phyloP scores from a whole-genome alignment of 2,113 vertebrate species.

The Callopanchax toddi region DNA sequence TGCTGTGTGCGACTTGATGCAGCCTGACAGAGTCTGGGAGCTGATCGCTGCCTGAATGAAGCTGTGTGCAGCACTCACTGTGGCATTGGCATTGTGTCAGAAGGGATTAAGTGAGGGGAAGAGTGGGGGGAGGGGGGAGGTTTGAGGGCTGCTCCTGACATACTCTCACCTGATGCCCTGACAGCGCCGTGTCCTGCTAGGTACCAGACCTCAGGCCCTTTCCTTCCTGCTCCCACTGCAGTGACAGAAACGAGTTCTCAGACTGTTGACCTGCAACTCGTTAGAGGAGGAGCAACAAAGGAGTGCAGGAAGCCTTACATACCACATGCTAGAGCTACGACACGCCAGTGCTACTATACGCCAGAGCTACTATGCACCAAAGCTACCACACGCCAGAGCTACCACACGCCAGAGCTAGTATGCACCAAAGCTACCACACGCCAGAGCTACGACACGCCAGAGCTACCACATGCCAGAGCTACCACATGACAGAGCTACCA shows the following conservation, averaged over 20 bases:
- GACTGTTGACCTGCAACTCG: conserved; percentile 45
- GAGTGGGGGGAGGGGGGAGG: not conserved
- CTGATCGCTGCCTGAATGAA: conserved; percentile 46
- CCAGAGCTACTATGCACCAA: too few species aligned
- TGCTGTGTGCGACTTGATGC: conserved; percentile 30
- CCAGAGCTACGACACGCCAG: too few species aligned
- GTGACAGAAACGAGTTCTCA: conserved; percentile 55
- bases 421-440: too few species aligned
- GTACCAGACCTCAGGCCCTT: conserved; percentile 58
- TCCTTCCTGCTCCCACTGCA: conserved; percentile 29
- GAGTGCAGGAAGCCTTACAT: too few species aligned
- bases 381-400: too few species aligned
- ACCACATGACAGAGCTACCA: too few species aligned
- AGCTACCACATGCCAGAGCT: too few species aligned
- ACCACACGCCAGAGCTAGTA: too few species aligned
- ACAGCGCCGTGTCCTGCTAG: conserved; percentile 47
- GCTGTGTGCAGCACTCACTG: conserved; percentile 54
- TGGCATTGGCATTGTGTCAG: conserved; percentile 75
- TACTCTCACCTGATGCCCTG: conserved; percentile 70
- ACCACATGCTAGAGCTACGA: too few species aligned
- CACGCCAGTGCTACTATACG: too few species aligned
- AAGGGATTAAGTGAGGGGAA: conserved; percentile 56
- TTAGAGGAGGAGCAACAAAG: not conserved
- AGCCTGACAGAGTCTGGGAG: conserved; percentile 27
- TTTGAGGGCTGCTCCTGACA: not conserved